Evolutionary conservation across 1,140 invertebrate species (phyloP).

Genomic region (Pseudomyrmex sp.): DNA sequence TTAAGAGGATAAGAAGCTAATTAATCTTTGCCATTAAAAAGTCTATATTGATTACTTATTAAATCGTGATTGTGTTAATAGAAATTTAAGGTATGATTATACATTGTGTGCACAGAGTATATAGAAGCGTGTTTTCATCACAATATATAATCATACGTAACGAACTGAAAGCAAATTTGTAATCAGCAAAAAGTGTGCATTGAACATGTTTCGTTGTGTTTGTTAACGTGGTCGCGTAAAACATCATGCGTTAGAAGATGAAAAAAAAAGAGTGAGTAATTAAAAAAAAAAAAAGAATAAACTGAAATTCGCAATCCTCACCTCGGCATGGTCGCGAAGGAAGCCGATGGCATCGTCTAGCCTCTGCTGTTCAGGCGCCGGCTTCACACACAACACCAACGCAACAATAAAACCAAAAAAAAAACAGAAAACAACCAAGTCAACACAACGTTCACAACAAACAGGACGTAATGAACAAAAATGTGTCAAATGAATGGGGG

Average conservation of each 20-base stretch:
- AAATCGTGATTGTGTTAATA: constrained; percentile 28
- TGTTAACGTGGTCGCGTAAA: background rate
- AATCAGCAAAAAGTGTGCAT: constrained; percentile 51
- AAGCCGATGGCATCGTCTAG: constrained; percentile 96
- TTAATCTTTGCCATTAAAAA: background rate
- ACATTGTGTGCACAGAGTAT: constrained; percentile 35
- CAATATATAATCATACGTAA: constrained; percentile 50
- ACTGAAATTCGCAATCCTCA: constrained; percentile 86
- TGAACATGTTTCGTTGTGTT: background rate
- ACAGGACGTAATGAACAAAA: constrained; percentile 73
- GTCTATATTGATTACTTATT: background rate
- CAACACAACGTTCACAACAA: constrained; percentile 85
- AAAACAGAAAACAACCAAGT: constrained; percentile 85
- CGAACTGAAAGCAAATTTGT: constrained; percentile 9
- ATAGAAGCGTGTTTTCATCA: background rate
- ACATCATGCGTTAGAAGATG: constrained; percentile 36
- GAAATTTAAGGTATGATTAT: constrained; percentile 39
- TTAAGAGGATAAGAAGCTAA: background rate
- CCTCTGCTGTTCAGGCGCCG: constrained; percentile 92
- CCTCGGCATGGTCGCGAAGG: constrained; percentile 93
- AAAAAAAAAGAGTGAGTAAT: constrained; percentile 10
- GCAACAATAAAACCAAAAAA: constrained; percentile 86
- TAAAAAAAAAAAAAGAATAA: constrained; percentile 72
- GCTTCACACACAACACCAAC: constrained; percentile 87
- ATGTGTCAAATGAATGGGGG: constrained; percentile 54